Evolutionary conservation across 2,888 invertebrate genomes (phyloP).

Genomic region (Catocala nupta): DNA sequence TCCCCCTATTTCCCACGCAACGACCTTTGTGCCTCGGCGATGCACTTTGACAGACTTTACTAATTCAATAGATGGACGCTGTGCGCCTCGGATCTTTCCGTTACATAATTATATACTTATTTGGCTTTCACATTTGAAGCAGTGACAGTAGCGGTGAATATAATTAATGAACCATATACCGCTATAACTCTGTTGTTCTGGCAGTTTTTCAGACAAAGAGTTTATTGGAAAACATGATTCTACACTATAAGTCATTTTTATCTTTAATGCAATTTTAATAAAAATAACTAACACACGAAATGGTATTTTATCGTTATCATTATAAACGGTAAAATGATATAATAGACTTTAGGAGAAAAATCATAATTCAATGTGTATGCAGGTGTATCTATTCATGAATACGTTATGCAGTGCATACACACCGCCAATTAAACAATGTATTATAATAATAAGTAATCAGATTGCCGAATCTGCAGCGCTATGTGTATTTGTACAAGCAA

Average conservation of each 20-base stretch:
- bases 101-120: slow-evolving; percentile 66
- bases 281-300: too few species aligned
- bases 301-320: too few species aligned
- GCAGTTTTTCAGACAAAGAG: neutral
- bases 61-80: slow-evolving; percentile 86
- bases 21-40: slow-evolving; percentile 86
- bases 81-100: slow-evolving; percentile 68
- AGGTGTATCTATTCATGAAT: too few species aligned
- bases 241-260: too few species aligned
- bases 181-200: too few species aligned
- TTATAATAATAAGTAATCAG: slow-evolving; percentile 39
- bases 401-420: neutral
- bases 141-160: neutral
- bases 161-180: slow-evolving; percentile 5
- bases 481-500: slow-evolving; percentile 61
- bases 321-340: too few species aligned
- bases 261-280: too few species aligned
- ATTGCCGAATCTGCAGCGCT: slow-evolving; percentile 36
- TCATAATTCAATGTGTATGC: too few species aligned
- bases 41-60: slow-evolving; percentile 87
- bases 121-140: slow-evolving; percentile 28
- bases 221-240: too few species aligned
- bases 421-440: slow-evolving; percentile 34
- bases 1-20: slow-evolving; percentile 83
- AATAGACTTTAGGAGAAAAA: too few species aligned